These are phyloP conservation scores for Vanessa atalanta DNA, from an alignment of 1,140 invertebrate genomes.

Conservation along the genomic window DNA sequence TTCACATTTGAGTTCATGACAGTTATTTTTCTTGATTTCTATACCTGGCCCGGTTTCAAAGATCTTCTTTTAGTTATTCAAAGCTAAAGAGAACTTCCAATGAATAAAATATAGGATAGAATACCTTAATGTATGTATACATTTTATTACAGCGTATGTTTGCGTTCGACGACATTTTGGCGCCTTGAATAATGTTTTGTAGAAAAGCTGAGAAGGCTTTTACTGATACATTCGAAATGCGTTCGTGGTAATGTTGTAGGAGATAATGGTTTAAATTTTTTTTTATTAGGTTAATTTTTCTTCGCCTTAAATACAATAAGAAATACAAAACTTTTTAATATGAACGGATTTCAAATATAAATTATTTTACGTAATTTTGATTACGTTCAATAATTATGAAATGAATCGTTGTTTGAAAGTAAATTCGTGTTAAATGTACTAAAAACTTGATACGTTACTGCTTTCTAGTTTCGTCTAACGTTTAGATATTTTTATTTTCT, in stretches of 20 bases:
- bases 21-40: no score
- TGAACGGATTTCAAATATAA: neutral
- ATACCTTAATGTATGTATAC: conserved; percentile 8
- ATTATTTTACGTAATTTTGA: neutral
- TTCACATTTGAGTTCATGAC: no score
- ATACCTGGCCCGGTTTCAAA: no score
- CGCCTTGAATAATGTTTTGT: conserved; percentile 10
- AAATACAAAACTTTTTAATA: neutral
- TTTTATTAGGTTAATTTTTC: neutral
- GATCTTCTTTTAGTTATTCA: neutral
- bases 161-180: neutral
- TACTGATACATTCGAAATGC: conserved; percentile 10
- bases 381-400: conserved; percentile 2
- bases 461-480: conserved; percentile 15
- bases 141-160: neutral
- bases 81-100: neutral
- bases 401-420: neutral
- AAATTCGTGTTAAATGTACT: conserved; percentile 14
- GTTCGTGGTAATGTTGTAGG: neutral
- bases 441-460: conserved; percentile 4
- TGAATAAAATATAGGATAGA: neutral
- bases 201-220: conserved; percentile 28
- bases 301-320: neutral
- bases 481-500: conserved; percentile 15
- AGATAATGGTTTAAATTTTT: neutral